Percentiles rank a stretch among this genome's conserved stretches.
Evolutionary conservation across 2,113 vertebrate species (phyloP).

Genomic region (Pterocles burchelli): DNA sequence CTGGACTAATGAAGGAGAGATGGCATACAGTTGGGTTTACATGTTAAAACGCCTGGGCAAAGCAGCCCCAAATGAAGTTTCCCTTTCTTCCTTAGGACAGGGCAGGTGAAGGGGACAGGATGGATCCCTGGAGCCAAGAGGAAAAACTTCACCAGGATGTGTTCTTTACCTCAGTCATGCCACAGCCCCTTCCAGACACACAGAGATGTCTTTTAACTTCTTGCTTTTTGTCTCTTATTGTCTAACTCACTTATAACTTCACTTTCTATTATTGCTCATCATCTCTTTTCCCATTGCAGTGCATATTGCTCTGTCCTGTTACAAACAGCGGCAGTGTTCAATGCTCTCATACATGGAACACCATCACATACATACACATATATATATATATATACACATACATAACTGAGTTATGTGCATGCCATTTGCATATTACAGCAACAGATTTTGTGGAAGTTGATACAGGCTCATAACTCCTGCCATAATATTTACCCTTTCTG

Average conservation of each 20-base stretch:
- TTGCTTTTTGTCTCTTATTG: neutral
- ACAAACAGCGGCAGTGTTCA: neutral
- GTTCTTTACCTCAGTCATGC: neutral
- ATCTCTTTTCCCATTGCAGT: neutral
- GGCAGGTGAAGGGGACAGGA: neutral
- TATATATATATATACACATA: neutral
- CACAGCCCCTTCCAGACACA: neutral
- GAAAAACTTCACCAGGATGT: neutral
- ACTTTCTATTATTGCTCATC: neutral
- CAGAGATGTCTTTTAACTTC: neutral
- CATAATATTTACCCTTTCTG: neutral
- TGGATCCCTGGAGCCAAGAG: neutral
- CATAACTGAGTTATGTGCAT: neutral
- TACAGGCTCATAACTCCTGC: neutral
- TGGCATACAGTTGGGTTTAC: neutral
- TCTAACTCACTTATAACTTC: neutral
- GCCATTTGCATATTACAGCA: neutral
- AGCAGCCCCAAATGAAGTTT: neutral
- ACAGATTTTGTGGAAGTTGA: neutral
- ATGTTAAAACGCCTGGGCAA: neutral
- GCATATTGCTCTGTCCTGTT: neutral
- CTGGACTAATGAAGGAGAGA: neutral
- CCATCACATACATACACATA: neutral
- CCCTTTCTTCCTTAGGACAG: neutral
- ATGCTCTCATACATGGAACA: neutral